These are phyloP conservation scores for Stratiomys singularior DNA, from an alignment of 2,888 invertebrate genomes.

Conservation along the genomic window DNA sequence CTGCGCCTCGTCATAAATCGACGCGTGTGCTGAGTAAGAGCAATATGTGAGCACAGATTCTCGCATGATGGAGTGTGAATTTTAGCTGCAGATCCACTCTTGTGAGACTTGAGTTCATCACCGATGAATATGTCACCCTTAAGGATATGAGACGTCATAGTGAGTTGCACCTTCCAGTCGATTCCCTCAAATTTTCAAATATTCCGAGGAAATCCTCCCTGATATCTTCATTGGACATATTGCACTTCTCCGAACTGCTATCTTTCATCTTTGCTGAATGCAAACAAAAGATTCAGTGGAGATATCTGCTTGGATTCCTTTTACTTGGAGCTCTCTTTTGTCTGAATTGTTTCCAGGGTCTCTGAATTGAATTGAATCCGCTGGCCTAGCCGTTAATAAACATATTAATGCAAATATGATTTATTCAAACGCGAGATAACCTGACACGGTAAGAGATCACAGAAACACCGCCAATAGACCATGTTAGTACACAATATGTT, in stretches of 20 bases:
- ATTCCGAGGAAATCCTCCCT: too few species aligned
- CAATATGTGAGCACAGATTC: slow-evolving; percentile 50
- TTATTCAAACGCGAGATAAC: slow-evolving; percentile 44
- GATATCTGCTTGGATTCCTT: background rate
- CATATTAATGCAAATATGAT: slow-evolving; percentile 48
- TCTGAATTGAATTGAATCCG: slow-evolving; percentile 12
- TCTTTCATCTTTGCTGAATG: too few species aligned
- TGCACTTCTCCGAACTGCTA: too few species aligned
- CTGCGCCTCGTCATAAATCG: slow-evolving; percentile 49
- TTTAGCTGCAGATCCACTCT: background rate
- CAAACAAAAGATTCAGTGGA: too few species aligned
- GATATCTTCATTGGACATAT: too few species aligned
- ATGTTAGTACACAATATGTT: slow-evolving; percentile 19
- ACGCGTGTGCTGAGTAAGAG: slow-evolving; percentile 44
- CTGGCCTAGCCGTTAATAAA: slow-evolving; percentile 36
- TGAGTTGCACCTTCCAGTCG: too few species aligned
- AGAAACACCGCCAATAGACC: slow-evolving; percentile 17
- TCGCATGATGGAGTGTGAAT: slow-evolving; percentile 38
- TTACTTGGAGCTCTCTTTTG: slow-evolving; percentile 13
- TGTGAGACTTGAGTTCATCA: too few species aligned
- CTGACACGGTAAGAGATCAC: slow-evolving; percentile 24
- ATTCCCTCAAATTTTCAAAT: too few species aligned
- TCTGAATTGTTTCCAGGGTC: background rate
- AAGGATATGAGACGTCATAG: too few species aligned
- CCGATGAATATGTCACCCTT: too few species aligned